Base-by-base conservation (phyloP, 2,888 invertebrate genomes). In the Exocentrus adspersus region DNA sequence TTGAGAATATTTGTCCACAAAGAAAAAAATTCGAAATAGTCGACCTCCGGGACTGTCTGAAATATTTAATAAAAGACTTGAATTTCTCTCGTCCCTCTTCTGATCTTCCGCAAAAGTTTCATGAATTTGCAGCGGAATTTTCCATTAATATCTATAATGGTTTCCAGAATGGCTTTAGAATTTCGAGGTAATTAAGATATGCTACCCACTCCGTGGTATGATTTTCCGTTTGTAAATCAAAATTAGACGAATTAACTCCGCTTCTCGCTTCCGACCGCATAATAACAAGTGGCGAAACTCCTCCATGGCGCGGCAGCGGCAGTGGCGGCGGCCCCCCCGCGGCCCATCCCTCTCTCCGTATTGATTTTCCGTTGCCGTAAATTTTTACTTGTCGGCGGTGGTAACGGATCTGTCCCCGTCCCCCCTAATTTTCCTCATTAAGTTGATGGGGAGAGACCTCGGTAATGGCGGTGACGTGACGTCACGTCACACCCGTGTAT, bases 361-460 rank as follows among this genome's bases (percentile, higher is more conserved):
- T 53, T 53, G 53, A 53, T 53, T 53, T 53, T 53, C 53, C 37
- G 24, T 30, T 19, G 21, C 9, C 53, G 16, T 53, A 21, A 19
- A 41, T 53, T 53, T 53, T 53, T 53, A 53, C 53, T 53, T 52
- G 52, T 41, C 41, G 41, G 53, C 32, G 51, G 51, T 53, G 53
- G 53, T 41, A 53, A 53, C 17, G 41, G 41, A 37, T 41, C 30
- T 17, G 50, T 28, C 30, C 30, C 28, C 32, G n/a, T 37, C 51
- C 51, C n/a, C 51, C 30, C 17, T 51, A 32, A 32, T 51, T 51
- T 51, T 51, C 17, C 51, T 12, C 48, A 48, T 48, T 48, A 28
- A 9, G 24, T 43, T 24, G 54, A 2, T 16, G 24, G 24, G 24
- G 14, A 30, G 20, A 12, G 17, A 19, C 24, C 42, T 19, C n/a